Percentiles rank a stretch among this genome's conserved stretches.
phyloP scores from a whole-genome alignment of 2,113 vertebrate genomes.

The Ptilonorhynchus violaceus region DNA sequence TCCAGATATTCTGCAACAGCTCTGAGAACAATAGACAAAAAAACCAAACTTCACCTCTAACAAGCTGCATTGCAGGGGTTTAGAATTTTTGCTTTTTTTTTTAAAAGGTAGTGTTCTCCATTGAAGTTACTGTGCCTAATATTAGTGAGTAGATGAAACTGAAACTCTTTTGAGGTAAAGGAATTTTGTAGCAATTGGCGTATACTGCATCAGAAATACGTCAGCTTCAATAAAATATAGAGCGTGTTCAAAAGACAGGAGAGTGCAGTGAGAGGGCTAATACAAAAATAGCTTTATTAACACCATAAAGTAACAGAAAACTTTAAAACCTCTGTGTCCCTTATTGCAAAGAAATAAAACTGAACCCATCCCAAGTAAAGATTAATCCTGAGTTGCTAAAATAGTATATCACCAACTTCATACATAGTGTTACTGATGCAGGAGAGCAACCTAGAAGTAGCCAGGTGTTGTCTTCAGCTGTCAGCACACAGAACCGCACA shows the following conservation, averaged over 20 bases:
- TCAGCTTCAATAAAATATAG: not conserved
- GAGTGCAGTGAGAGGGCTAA: not conserved
- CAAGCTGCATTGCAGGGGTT: not conserved
- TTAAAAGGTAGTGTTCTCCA: not conserved
- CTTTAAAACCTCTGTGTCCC: not conserved
- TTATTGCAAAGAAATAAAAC: not conserved
- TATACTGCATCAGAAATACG: not conserved
- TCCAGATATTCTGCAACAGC: not conserved
- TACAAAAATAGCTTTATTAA: not conserved
- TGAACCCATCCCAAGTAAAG: not conserved
- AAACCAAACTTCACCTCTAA: not conserved
- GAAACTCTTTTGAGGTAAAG: not conserved
- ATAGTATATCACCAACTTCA: fast-evolving
- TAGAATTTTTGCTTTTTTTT: not conserved
- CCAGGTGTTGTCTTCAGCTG: not conserved
- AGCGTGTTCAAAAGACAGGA: not conserved
- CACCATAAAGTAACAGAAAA: not conserved
- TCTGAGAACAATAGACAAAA: not conserved
- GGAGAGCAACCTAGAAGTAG: not conserved
- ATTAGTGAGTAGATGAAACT: not conserved
- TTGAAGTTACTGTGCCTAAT: not conserved
- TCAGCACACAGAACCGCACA: not conserved
- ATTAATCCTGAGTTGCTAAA: not conserved
- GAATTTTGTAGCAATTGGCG: not conserved
- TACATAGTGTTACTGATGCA: not conserved